Evolutionary conservation across 2,888 invertebrate genomes (phyloP), one percentile per base, ranked within the genome.

Genomic region (Drosophila anceps): DNA sequence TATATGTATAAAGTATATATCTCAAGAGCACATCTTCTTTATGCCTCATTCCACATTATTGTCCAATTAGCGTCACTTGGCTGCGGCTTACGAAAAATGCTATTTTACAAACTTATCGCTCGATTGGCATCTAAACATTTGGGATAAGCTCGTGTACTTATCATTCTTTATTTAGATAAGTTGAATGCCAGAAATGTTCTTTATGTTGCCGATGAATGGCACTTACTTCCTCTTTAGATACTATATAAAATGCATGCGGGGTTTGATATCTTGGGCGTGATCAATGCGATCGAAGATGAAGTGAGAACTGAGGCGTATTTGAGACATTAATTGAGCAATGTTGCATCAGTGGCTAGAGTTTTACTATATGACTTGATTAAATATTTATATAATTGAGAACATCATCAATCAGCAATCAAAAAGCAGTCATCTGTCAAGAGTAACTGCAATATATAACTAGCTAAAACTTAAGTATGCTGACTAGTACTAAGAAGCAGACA

Each of bases 51-150:
- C 29, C 62, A 64, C 60, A 80, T 82, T 81, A 83, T 84, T 73
- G 81, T 69, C 69, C 88, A 84, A 84, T 84, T 88, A 85, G 62
- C 73, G 76, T 88, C 86, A 85, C 88, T 84, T 84, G 75, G 65
- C 31, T 62, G 46, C 61, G 79, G 31, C 58, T 20, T 20, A 20
- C n/a, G 35, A 35, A 37, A 59, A 69, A 29, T 66, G 57, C 37
- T 60, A 57, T 60, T 35, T 57, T 65, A 43, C 37, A 79, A 79
- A 75, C 79, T 70, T 71, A 77, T 77, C 79, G 60, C 76, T 39
- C 50, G 70, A 77, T 77, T 79, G 63, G 63, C 31, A 71, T 74
- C 79, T 68, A 46, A 59, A 20, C 48, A 57, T 27, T 20, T 46
- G 71, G 74, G 65, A 76, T 61, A 61, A 76, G 57, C 54, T 41